These are phyloP conservation scores for Catharus fuscescens DNA, from an alignment of 2,113 vertebrate genomes.

Conservation along the genomic window DNA sequence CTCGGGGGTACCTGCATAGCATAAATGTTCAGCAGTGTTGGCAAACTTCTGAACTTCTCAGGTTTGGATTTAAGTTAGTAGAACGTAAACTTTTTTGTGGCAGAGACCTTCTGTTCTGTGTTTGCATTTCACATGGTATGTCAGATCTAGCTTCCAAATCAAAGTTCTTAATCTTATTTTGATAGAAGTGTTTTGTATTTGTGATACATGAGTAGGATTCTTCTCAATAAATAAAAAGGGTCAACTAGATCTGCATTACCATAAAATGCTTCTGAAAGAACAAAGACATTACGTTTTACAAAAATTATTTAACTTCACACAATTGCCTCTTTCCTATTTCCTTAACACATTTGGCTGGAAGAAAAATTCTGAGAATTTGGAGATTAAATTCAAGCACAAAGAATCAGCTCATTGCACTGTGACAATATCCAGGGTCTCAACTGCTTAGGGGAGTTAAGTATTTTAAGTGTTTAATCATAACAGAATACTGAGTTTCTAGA, in stretches of 20 bases:
- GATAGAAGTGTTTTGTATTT: background rate
- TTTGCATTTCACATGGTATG: background rate
- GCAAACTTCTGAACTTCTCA: background rate
- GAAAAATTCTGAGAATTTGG: background rate
- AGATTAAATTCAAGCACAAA: background rate
- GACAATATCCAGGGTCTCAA: background rate
- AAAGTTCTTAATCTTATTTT: background rate
- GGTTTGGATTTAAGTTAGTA: background rate
- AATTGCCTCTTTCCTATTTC: background rate
- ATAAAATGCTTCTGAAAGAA: background rate
- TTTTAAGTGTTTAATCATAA: background rate
- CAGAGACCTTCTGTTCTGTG: background rate
- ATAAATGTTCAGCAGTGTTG: background rate
- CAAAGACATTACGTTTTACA: background rate
- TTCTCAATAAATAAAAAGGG: background rate
- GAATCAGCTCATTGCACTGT: background rate
- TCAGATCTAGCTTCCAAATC: background rate
- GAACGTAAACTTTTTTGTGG: accelerated
- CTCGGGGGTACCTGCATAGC: accelerated
- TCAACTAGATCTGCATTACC: background rate
- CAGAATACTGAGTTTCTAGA: background rate
- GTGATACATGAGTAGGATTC: background rate
- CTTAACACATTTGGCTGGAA: background rate
- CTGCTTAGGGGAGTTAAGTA: background rate
- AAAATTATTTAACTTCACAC: background rate